Percentiles rank a stretch among this genome's conserved stretches.
These are phyloP conservation scores for Myotis lucifugus DNA, from an alignment of 2,113 vertebrate genomes.

Conservation along the genomic window DNA sequence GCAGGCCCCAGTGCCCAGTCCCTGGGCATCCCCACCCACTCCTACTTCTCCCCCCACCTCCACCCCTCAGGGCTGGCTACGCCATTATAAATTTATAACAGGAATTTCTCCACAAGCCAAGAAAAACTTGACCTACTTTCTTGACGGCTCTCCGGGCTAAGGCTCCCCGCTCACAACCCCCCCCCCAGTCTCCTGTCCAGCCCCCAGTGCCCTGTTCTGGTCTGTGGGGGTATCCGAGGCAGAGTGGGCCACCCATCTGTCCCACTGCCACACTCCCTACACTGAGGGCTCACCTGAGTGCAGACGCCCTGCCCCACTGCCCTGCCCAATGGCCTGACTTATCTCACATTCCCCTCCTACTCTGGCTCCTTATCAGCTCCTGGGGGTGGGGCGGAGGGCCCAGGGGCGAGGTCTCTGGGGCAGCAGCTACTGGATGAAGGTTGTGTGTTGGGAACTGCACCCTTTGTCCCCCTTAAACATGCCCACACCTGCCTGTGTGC, in stretches of 20 bases:
- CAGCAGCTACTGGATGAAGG: neutral
- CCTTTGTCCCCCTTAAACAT: constrained; percentile 33
- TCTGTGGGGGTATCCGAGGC: neutral
- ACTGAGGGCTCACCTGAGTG: neutral
- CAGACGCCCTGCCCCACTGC: neutral
- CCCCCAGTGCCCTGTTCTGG: constrained; percentile 50
- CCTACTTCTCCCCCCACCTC: constrained; percentile 64
- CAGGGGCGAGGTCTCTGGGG: constrained; percentile 31
- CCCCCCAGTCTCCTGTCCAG: constrained; percentile 46
- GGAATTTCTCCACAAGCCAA: constrained; percentile 87
- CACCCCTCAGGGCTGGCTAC: constrained; percentile 76
- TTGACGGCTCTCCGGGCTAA: constrained; percentile 77
- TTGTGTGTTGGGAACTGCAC: neutral
- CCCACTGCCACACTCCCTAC: neutral
- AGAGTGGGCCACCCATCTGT: neutral
- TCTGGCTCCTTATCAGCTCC: constrained; percentile 61
- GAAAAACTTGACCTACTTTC: constrained; percentile 89
- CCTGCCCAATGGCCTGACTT: constrained; percentile 51
- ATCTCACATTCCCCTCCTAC: constrained; percentile 51
- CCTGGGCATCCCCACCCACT: constrained; percentile 72
- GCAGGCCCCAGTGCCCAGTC: constrained; percentile 48
- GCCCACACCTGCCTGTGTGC: constrained; percentile 37
- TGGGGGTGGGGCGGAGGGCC: constrained; percentile 57
- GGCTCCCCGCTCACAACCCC: constrained; percentile 44
- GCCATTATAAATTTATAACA: constrained; percentile 86